phyloP scores from a whole-genome alignment of 2,113 vertebrate species.

The Ancistrus triradiatus region DNA sequence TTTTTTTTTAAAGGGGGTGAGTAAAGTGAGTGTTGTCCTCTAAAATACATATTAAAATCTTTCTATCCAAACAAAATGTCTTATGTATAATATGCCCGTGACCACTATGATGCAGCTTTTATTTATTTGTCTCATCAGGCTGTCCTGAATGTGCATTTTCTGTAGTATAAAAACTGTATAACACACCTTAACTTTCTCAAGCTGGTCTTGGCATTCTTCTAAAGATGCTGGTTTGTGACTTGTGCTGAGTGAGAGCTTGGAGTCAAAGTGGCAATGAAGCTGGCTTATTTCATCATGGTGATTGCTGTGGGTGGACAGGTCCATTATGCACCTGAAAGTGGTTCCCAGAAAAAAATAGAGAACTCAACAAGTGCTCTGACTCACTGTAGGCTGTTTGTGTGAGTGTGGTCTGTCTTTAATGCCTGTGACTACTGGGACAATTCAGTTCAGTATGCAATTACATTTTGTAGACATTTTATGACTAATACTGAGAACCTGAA shows the following conservation, averaged over 20 bases:
- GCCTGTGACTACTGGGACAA: neutral
- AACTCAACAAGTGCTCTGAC: conserved; percentile 1
- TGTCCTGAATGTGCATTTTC: no score
- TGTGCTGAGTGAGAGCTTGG: conserved; percentile 60
- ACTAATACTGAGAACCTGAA: neutral
- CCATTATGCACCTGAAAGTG: conserved; percentile 69
- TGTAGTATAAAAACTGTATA: no score
- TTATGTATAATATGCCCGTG: no score
- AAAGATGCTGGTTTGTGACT: conserved; percentile 66
- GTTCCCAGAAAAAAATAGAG: neutral
- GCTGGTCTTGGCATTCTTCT: conserved; percentile 72
- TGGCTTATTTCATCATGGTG: conserved; percentile 64
- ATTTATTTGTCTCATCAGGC: neutral
- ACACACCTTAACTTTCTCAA: conserved; percentile 73
- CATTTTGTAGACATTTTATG: neutral
- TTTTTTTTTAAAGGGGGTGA: no score
- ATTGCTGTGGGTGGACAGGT: conserved; percentile 61
- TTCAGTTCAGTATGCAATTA: neutral
- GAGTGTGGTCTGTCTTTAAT: neutral
- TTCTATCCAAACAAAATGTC: no score
- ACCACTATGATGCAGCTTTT: neutral
- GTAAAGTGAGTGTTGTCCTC: no score
- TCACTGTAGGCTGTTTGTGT: neutral
- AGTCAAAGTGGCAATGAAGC: conserved; percentile 65
- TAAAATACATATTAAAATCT: no score